These are phyloP conservation scores for Mus spicilegus DNA, from an alignment of 2,113 vertebrate genomes.

Conservation along the genomic window DNA sequence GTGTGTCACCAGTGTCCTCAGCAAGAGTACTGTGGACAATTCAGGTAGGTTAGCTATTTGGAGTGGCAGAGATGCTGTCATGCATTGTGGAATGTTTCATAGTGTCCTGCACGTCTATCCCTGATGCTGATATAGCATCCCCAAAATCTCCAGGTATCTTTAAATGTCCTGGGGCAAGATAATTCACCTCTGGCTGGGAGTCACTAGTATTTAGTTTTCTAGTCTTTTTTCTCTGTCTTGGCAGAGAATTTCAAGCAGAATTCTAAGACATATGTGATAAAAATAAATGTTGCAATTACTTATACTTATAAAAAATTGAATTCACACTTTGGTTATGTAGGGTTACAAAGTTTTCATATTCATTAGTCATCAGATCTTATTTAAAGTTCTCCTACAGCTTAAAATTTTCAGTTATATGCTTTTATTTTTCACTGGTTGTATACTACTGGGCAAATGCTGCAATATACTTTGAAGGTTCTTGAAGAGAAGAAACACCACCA, in stretches of 20 bases:
- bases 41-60: background rate
- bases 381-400: constrained; percentile 26
- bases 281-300: background rate
- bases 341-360: background rate
- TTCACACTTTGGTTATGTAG: background rate
- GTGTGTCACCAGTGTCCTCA: background rate
- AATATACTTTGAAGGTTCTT: background rate
- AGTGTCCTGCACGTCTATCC: background rate
- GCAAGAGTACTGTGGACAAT: background rate
- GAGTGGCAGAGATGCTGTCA: accelerated
- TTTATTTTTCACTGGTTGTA: constrained; percentile 25
- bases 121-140: background rate
- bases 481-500: background rate
- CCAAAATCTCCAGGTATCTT: background rate
- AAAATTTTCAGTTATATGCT: background rate
- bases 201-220: background rate
- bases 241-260: background rate
- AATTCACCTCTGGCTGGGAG: background rate
- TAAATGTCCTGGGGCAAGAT: background rate
- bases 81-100: background rate
- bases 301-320: background rate
- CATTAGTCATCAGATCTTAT: constrained; percentile 5
- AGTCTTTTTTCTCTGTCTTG: background rate
- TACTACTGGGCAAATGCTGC: background rate
- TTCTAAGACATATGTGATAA: background rate